These are phyloP conservation scores for Menidia menidia DNA, from an alignment of 2,797 vertebrate genomes.

Conservation along the genomic window DNA sequence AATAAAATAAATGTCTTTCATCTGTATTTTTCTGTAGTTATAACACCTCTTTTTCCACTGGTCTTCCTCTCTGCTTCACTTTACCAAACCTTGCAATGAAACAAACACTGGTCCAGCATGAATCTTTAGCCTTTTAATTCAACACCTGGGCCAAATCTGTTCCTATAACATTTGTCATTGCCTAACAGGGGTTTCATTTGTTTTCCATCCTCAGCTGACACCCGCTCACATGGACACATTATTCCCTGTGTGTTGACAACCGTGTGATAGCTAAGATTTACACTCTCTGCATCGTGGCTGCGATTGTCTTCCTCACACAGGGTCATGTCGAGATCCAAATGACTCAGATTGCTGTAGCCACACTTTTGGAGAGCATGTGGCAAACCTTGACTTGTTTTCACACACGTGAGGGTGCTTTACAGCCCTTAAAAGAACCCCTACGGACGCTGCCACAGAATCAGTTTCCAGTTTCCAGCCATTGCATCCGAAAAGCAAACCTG, in stretches of 20 bases:
- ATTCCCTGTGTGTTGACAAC: slow-evolving; percentile 1
- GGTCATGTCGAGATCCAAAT: slow-evolving; percentile 3
- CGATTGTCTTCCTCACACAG: not conserved
- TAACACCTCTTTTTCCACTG: not conserved
- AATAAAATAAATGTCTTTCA: not conserved
- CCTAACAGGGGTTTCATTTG: not conserved
- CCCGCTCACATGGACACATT: not conserved
- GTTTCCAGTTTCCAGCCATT: not conserved
- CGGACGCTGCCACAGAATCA: not conserved
- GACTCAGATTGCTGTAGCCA: not conserved
- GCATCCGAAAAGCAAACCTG: not conserved
- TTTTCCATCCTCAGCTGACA: not conserved
- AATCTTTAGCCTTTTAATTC: slow-evolving; percentile 26
- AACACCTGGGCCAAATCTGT: not conserved
- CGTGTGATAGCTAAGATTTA: not conserved
- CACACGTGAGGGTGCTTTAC: not conserved
- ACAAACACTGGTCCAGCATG: slow-evolving; percentile 1
- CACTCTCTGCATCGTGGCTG: not conserved
- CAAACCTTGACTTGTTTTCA: not conserved
- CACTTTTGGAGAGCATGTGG: not conserved
- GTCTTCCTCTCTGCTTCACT: slow-evolving; percentile 26
- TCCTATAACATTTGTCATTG: slow-evolving; percentile 5
- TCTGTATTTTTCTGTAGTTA: slow-evolving; percentile 17
- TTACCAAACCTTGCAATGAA: slow-evolving; percentile 42
- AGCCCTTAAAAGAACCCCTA: not conserved